A percentile compares a stretch with the other conserved stretches of the same genome.
Evolutionary conservation across 1,140 invertebrate species (phyloP).

Genomic region (Lineus longissimus): DNA sequence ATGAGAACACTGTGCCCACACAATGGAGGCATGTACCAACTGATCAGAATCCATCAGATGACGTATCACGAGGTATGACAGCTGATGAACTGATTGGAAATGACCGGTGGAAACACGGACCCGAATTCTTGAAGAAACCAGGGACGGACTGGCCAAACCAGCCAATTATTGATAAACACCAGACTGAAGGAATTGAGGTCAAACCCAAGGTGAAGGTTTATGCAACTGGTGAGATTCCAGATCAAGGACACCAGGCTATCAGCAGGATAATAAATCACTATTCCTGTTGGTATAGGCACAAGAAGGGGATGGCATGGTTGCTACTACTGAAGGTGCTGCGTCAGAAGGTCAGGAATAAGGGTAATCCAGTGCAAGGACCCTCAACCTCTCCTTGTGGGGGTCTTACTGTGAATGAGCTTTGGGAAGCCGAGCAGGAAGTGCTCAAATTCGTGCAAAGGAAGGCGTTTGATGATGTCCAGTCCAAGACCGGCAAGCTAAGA

Average conservation of each 20-base stretch:
- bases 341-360: too few relatives aligned
- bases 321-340: neutral
- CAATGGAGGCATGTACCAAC: conserved; percentile 6
- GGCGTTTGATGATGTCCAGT: conserved; percentile 2
- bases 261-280: neutral
- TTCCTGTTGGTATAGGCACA: conserved; percentile 11
- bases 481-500: neutral
- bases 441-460: neutral
- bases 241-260: neutral
- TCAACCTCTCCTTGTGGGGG: too few relatives aligned
- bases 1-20: neutral
- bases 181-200: neutral
- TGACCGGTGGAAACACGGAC: conserved; percentile 15
- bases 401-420: too few relatives aligned
- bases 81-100: conserved; percentile 1
- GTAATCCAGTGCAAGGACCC: too few relatives aligned
- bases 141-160: conserved; percentile 13
- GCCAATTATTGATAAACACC: neutral
- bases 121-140: conserved; percentile 18
- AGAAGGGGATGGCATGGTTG: conserved; percentile 3
- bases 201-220: neutral
- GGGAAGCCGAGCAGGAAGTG: neutral
- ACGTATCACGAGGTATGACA: conserved; percentile 22
- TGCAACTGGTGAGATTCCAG: neutral
- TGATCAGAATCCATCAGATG: conserved; percentile 23